Evolutionary conservation across 2,797 vertebrate species (phyloP).

Genomic region (Bryconaethiops microstoma): DNA sequence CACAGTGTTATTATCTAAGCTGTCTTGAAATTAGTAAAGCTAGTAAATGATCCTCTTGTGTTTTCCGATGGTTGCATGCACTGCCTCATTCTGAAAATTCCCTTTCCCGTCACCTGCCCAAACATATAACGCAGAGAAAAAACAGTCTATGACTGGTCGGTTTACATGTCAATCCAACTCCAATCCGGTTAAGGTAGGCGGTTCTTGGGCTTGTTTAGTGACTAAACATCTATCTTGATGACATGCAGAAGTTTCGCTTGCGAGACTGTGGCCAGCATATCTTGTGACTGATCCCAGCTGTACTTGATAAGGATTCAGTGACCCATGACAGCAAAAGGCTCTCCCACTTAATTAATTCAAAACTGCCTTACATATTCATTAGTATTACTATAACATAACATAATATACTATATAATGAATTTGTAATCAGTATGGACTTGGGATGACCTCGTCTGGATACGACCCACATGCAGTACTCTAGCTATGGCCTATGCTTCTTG

Average conservation of each 20-base stretch:
- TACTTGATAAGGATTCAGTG: not conserved
- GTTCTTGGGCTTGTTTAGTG: not conserved
- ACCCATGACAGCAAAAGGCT: not conserved
- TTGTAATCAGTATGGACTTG: not conserved
- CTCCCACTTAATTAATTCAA: not conserved
- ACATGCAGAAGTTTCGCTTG: not conserved
- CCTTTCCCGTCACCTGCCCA: not conserved
- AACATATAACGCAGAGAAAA: not conserved
- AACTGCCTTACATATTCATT: not conserved
- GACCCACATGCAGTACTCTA: not conserved
- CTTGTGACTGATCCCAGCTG: not conserved
- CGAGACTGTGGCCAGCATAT: not conserved
- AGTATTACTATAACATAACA: conserved; percentile 7
- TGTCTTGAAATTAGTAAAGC: too few species aligned
- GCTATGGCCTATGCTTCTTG: not conserved
- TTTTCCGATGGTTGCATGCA: not conserved
- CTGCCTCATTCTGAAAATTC: too few species aligned
- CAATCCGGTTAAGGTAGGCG: not conserved
- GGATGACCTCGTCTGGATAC: not conserved
- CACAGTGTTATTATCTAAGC: too few species aligned
- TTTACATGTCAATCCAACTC: not conserved
- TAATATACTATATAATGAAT: conserved; percentile 8
- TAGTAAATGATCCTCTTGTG: too few species aligned
- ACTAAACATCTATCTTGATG: not conserved
- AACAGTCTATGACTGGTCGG: not conserved